These are phyloP conservation scores for Leptopterna dolabrata DNA, from an alignment of 2,888 invertebrate genomes.

Conservation along the genomic window DNA sequence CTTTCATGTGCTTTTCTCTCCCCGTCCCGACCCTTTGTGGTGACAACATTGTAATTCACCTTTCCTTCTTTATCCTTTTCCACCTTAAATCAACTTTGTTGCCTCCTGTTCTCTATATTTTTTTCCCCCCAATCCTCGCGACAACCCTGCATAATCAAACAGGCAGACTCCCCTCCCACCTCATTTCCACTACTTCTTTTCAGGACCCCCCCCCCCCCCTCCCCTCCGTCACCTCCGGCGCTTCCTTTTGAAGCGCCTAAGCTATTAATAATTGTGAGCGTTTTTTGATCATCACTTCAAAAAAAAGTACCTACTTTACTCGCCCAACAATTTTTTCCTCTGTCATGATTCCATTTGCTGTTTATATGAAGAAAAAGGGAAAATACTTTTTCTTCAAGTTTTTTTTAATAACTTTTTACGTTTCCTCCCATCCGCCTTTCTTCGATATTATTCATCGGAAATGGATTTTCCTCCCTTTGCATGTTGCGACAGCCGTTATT, in stretches of 20 bases:
- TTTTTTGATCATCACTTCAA: slow-evolving; percentile 27
- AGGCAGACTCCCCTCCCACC: not conserved
- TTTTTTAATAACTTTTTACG: not conserved
- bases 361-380: not conserved
- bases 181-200: not conserved
- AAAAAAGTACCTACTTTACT: slow-evolving; percentile 7
- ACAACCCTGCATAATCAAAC: slow-evolving; percentile 47
- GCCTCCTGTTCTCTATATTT: not conserved
- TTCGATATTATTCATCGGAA: not conserved
- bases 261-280: slow-evolving; percentile 35
- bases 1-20: slow-evolving; percentile 43
- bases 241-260: slow-evolving; percentile 31
- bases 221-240: not conserved
- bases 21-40: slow-evolving; percentile 38
- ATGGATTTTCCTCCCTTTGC: not conserved
- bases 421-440: not conserved
- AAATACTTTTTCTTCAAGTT: not conserved
- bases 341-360: slow-evolving; percentile 19
- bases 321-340: slow-evolving; percentile 20
- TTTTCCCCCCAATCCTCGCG: not conserved
- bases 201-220: not conserved
- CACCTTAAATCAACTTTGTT: slow-evolving; percentile 53
- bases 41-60: slow-evolving; percentile 53
- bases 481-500: not conserved
- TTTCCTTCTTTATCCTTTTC: slow-evolving; percentile 51